Conservation (phyloP, 2,888 invertebrate species). For the Miltochrista miniata region DNA sequence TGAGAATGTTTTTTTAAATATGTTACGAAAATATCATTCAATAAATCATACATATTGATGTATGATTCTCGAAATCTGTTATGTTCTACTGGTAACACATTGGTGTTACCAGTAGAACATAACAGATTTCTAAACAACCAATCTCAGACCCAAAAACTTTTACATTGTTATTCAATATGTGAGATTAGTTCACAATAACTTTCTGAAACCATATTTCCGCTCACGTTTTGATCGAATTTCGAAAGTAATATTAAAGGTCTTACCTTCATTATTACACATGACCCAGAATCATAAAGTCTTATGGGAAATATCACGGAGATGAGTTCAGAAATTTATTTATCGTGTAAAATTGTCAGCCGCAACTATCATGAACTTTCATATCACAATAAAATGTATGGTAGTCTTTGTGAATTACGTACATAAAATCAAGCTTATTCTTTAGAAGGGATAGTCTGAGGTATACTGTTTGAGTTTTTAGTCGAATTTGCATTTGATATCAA, state of each 20-base stretch:
- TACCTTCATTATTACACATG: constrained; percentile 7
- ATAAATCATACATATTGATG: no score
- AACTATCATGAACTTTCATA: not conserved
- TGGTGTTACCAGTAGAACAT: no score
- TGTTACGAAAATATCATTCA: no score
- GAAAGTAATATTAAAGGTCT: constrained; percentile 20
- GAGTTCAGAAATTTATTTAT: not conserved
- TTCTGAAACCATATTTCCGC: constrained; percentile 22
- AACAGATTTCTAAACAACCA: constrained; percentile 2
- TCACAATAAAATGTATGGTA: not conserved
- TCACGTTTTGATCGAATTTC: constrained; percentile 26
- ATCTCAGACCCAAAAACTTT: constrained; percentile 10
- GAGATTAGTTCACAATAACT: constrained; percentile 14
- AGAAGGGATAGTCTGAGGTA: no score
- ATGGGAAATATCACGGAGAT: not conserved
- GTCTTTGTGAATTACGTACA: not conserved
- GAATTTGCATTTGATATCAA: no score
- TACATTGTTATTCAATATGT: constrained; percentile 12
- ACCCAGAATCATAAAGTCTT: constrained; percentile 4
- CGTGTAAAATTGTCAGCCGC: not conserved
- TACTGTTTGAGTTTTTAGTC: no score
- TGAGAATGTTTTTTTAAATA: no score
- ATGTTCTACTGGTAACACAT: no score
- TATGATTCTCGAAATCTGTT: no score
- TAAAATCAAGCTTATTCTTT: no score